phyloP scores from a whole-genome alignment of 2,888 invertebrate species.

The Drosophila lacicola region DNA sequence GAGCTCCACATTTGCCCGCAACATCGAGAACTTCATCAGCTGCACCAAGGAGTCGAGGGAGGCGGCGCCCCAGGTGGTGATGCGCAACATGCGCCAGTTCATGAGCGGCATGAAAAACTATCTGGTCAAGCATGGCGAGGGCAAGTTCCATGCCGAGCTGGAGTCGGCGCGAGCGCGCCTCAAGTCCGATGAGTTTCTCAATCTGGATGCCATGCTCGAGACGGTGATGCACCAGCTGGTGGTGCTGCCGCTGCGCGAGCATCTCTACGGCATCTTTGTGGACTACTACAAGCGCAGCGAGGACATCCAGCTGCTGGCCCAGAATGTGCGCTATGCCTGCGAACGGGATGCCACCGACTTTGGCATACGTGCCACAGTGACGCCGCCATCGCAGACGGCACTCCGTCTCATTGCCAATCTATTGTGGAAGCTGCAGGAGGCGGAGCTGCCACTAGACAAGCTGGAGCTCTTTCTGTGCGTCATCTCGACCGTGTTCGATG shows the following conservation, averaged over 20 bases:
- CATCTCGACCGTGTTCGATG: conserved; percentile 94
- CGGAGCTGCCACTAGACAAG: conserved; percentile 96
- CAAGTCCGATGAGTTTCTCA: conserved; percentile 95
- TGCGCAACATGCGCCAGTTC: conserved; percentile 97
- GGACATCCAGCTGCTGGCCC: conserved; percentile 89
- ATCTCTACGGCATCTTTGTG: conserved; percentile 93
- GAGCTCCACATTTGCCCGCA: conserved; percentile 95
- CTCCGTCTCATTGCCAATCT: conserved; percentile 92
- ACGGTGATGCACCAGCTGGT: conserved; percentile 97
- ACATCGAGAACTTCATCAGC: conserved; percentile 96
- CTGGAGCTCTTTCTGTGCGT: conserved; percentile 95
- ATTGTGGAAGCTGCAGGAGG: conserved; percentile 93
- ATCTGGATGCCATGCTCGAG: conserved; percentile 97
- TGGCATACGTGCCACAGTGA: conserved; percentile 88
- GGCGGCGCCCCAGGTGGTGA: conserved; percentile 93
- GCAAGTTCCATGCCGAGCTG: conserved; percentile 95
- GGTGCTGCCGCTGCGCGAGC: conserved; percentile 93
- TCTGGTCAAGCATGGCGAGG: conserved; percentile 97
- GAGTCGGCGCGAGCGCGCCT: conserved; percentile 88
- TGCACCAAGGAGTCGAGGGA: conserved; percentile 96
- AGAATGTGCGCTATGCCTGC: conserved; percentile 85
- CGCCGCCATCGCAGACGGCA: conserved; percentile 91
- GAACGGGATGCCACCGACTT: conserved; percentile 83
- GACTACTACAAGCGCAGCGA: conserved; percentile 93
- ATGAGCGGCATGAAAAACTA: conserved; percentile 99